phyloP scores from a whole-genome alignment of 2,113 vertebrate genomes.

The Haplochromis burtoni region DNA sequence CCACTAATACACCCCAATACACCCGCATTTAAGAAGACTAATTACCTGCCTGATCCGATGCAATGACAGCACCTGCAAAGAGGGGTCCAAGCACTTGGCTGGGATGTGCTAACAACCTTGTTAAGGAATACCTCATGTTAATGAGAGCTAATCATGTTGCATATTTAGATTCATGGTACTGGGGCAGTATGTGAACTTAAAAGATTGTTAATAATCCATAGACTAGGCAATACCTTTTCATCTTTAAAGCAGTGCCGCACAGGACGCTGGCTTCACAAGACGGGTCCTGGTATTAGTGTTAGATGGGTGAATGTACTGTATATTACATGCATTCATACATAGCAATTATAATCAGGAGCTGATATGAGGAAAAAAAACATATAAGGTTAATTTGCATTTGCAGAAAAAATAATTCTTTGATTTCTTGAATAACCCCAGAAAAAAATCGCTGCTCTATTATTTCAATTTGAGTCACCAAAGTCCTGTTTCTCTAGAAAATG shows the following conservation, averaged over 20 bases:
- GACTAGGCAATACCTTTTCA: conserved; percentile 28
- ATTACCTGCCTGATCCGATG: conserved; percentile 56
- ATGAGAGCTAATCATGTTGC: conserved; percentile 41
- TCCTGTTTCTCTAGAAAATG: neutral
- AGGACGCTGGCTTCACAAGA: neutral
- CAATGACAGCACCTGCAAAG: conserved; percentile 42
- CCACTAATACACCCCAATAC: neutral
- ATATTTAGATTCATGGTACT: conserved; percentile 38
- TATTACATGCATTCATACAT: neutral
- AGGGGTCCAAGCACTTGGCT: neutral
- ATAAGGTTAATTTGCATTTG: neutral
- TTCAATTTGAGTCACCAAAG: neutral
- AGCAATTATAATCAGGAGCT: conserved; percentile 5
- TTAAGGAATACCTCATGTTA: conserved; percentile 49
- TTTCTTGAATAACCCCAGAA: neutral
- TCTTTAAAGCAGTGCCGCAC: conserved; percentile 21
- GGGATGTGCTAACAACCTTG: conserved; percentile 44
- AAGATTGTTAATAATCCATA: conserved; percentile 24
- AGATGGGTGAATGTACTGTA: neutral
- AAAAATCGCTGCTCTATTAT: neutral
- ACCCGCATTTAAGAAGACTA: conserved; percentile 33
- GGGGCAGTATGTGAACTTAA: conserved; percentile 32
- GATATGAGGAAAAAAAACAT: neutral
- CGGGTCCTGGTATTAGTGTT: neutral
- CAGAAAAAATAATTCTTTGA: neutral